A percentile compares a stretch with the other conserved stretches of the same genome.
Evolutionary conservation across 2,113 vertebrate genomes (phyloP).

Genomic region (Otocyon megalotis): DNA sequence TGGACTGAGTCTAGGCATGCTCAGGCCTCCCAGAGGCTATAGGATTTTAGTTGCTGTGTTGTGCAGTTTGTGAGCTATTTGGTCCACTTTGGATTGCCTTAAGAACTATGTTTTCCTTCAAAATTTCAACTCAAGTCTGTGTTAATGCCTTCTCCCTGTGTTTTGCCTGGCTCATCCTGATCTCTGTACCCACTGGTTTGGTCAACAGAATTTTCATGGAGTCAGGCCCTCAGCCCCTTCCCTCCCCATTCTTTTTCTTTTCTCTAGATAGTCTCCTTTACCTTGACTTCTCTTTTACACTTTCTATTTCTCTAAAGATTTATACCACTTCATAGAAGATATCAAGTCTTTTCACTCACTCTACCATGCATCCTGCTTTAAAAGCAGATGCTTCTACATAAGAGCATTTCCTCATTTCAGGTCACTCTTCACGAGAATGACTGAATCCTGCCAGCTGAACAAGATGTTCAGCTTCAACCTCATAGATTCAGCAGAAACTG

Average conservation of each 20-base stretch:
- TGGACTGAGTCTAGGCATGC: not conserved
- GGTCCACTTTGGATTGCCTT: conserved; percentile 65
- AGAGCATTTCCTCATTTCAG: not conserved
- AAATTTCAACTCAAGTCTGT: conserved; percentile 71
- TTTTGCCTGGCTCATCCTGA: not conserved
- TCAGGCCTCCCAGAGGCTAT: conserved; percentile 50
- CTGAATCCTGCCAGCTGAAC: not conserved
- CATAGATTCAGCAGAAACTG: not conserved
- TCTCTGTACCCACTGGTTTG: not conserved
- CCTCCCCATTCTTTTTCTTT: not conserved
- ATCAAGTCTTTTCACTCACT: not conserved
- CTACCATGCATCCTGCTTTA: not conserved
- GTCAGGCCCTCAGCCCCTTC: not conserved
- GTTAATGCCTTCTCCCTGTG: not conserved
- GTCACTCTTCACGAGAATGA: not conserved
- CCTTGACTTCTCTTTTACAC: not conserved
- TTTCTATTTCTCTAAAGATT: not conserved
- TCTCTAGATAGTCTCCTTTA: not conserved
- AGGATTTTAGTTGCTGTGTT: conserved; percentile 36
- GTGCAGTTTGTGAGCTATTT: conserved; percentile 46
- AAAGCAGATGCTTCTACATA: not conserved
- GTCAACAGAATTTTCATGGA: not conserved
- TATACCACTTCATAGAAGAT: not conserved
- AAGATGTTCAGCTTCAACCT: not conserved
- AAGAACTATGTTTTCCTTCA: conserved; percentile 74